Percentiles rank a stretch among this genome's conserved stretches.
phyloP scores from a whole-genome alignment of 2,113 vertebrate species.

The Lophochroa leadbeateri region DNA sequence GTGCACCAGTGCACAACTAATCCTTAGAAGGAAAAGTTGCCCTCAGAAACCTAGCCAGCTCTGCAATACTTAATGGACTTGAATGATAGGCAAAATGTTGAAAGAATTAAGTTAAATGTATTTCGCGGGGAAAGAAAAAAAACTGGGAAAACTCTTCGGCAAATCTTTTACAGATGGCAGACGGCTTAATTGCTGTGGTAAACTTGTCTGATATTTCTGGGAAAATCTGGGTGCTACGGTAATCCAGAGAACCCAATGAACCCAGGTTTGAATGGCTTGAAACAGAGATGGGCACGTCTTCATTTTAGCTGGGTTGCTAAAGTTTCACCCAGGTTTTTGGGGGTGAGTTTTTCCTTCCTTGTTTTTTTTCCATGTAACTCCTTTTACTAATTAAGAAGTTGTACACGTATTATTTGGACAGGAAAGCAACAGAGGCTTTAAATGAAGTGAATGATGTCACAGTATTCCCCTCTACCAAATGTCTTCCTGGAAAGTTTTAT shows the following conservation, averaged over 20 bases:
- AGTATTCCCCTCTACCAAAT: not conserved
- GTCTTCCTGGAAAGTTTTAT: not conserved
- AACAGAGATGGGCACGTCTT: not conserved
- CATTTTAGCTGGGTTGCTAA: not conserved
- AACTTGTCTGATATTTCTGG: conserved; percentile 65
- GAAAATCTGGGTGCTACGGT: conserved; percentile 59
- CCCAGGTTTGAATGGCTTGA: not conserved
- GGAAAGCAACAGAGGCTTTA: not conserved
- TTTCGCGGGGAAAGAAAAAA: not conserved
- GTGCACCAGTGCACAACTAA: not conserved
- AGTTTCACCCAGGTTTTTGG: not conserved
- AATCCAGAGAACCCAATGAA: conserved; percentile 21
- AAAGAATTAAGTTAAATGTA: conserved; percentile 43
- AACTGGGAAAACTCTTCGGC: conserved; percentile 47
- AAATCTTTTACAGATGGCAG: conserved; percentile 73
- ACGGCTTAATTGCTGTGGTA: conserved; percentile 75
- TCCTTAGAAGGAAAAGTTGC: conserved; percentile 34
- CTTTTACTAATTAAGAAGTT: not conserved
- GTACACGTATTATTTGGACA: not conserved
- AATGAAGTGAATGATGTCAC: not conserved
- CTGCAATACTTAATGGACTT: not conserved
- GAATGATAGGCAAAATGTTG: conserved; percentile 31
- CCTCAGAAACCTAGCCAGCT: conserved; percentile 41
- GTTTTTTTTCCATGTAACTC: not conserved
- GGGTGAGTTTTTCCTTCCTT: not conserved